Evolutionary conservation across 64 coral and sea anemone species (phyloP), one percentile per base, ranked within the genome.

Genomic region (Platygyra sinensis): DNA sequence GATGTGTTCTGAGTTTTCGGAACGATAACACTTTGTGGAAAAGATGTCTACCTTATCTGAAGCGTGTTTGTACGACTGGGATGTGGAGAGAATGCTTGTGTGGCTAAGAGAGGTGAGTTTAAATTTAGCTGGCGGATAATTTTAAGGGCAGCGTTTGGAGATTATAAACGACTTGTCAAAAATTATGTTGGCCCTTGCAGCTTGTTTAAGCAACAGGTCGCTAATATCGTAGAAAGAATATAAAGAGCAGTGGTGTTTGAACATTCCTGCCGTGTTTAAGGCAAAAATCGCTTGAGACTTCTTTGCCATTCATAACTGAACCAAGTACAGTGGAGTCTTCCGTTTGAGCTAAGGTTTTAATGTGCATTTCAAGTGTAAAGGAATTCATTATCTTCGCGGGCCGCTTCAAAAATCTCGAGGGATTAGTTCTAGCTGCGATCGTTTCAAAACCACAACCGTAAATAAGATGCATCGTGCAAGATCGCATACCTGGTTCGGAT

Each of bases 1-100:
- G 22, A 85, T n/a, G 9, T 22, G 30, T 71, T 2, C 49, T 8
- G 5, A 30, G 11, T 2, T 30, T 52, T 72, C 33, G 71, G 63
- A 51, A 71, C 38, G 81, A 38, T 85, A 71, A 71, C 69, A 85
- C 32, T 27, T 24, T 11, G 4, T n/a, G 19, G 12, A 17, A 72
- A 85, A 85, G 81, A 85, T 85, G 81, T 49, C 81, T 22, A 85
- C 13, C 36, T 49, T 50, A n/a, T 71, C 81, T 9, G 81, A 85
- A 71, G 64, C 62, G 31, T 69, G 11, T 22, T 16, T 85, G 11
- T 51, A 69, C 81, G n/a, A 38, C 24, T 85, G 81, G 81, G 36
- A 71, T 39, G 20, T 51, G 81, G 81, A 85, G 20, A 24, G 17
- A 85, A 71, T 85, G 81, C 10, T 42, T 10, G 29, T 27, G 3